A percentile compares a stretch with the other conserved stretches of the same genome.
These are phyloP conservation scores for Phylloscopus collybita DNA, from an alignment of 2,797 vertebrate genomes.

Conservation along the genomic window DNA sequence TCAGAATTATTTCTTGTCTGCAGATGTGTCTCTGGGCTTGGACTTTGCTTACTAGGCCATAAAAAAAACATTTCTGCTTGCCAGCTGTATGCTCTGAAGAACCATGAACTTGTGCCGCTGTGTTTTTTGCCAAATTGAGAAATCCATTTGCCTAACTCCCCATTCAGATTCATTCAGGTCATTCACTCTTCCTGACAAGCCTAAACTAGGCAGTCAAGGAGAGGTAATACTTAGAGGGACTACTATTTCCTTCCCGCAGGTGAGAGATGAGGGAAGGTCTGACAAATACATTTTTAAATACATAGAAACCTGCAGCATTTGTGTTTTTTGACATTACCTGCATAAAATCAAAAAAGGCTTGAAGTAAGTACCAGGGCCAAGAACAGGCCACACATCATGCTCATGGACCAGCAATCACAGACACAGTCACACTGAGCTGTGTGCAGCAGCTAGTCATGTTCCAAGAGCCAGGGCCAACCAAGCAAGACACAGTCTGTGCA, in stretches of 20 bases:
- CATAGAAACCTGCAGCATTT: background rate
- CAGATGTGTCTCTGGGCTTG: background rate
- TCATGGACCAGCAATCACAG: fast-evolving
- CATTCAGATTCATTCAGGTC: background rate
- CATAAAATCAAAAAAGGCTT: background rate
- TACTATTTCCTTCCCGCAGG: background rate
- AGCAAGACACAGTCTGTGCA: background rate
- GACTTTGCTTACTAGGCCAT: background rate
- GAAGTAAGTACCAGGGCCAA: background rate
- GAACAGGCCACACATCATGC: background rate
- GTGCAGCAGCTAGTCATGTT: background rate
- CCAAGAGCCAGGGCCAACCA: background rate
- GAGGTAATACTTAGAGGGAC: background rate
- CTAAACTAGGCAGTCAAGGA: background rate
- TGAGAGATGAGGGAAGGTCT: background rate
- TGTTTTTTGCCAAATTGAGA: background rate
- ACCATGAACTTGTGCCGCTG: background rate
- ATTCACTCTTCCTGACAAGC: background rate
- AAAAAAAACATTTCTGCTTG: background rate
- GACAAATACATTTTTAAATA: background rate
- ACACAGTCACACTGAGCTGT: fast-evolving
- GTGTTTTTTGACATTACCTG: background rate
- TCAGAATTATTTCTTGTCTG: background rate
- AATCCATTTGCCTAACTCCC: background rate
- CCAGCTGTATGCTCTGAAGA: background rate